phyloP scores from a whole-genome alignment of 2,888 invertebrate species.

The Stenurella melanura region DNA sequence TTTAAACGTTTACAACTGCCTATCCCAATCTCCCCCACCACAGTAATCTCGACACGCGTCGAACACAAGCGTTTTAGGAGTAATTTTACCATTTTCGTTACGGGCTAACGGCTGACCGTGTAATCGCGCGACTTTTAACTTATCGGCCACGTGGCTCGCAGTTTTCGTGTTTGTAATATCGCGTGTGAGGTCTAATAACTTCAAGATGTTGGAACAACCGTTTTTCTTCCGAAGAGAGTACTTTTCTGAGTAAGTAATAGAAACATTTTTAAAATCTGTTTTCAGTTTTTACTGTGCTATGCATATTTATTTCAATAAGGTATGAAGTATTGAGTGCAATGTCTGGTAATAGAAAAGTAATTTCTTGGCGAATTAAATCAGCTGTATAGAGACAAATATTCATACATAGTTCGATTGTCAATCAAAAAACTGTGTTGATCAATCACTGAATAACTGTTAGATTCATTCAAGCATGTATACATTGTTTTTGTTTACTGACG shows the following conservation, averaged over 20 bases:
- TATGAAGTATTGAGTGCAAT: too few species aligned
- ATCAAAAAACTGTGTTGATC: background rate
- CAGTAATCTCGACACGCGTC: background rate
- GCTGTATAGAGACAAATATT: too few species aligned
- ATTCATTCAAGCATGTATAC: background rate
- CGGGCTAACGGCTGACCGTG: background rate
- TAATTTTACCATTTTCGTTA: slow-evolving; percentile 33
- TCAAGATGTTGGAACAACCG: slow-evolving; percentile 45
- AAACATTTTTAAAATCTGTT: background rate
- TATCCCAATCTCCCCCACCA: slow-evolving; percentile 2
- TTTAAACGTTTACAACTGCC: slow-evolving; percentile 3
- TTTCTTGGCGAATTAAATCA: too few species aligned
- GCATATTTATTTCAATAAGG: too few species aligned
- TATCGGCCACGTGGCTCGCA: slow-evolving; percentile 25
- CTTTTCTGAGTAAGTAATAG: slow-evolving; percentile 48
- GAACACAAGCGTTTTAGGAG: background rate
- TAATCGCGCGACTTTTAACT: slow-evolving; percentile 2
- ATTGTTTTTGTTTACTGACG: background rate
- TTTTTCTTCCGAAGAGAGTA: slow-evolving; percentile 46
- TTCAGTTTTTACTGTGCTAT: background rate
- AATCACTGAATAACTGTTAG: background rate
- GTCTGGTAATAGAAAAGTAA: too few species aligned
- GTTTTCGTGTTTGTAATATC: background rate
- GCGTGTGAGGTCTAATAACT: slow-evolving; percentile 4
- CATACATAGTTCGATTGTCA: background rate